Base-by-base conservation (phyloP, 2,113 vertebrate genomes). In the Anolis sagrei region DNA sequence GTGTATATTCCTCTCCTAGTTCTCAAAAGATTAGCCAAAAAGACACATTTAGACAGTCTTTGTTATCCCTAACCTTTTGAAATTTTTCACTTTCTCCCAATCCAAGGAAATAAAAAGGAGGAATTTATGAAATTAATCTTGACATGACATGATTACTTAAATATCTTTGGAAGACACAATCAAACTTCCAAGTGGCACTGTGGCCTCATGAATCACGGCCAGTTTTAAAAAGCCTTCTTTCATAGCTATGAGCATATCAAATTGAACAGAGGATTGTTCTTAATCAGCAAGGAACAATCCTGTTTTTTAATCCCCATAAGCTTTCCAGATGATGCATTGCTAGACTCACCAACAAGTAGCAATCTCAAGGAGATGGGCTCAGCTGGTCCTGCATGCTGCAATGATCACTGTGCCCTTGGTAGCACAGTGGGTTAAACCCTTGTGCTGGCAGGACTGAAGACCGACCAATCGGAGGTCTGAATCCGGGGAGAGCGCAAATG, bases 161-260 rank as follows among this genome's bases (percentile, higher is more conserved):
- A 62, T 39, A 79, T 49, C 44, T 86, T 77, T 83, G 85, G 1
- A 7, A 91, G 83, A 84, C 66, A 92, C 82, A 87, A 84, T 77
- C 70, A 85, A 84, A 54, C 90, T 90, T 76, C 64, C 78, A 82
- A 84, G 84, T 93, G 83, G 61, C 16, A 21, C 64, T 10, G 64
- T 86, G 72, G 73, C 88, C 86, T 83, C 83, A 75, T 66, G 85
- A 80, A 91, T 58, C 87, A 89, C 39, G 89, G 89, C 93, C 92
- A 92, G 80, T 90, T 95, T 94, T 90, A 93, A 6, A 91, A 92
- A 90, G 80, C 90, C 90, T 79, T 90, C 89, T 84, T 32, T 61
- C 2, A 0, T n/a, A 87, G 88, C 87, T 91, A 84, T 68, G 62
- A 92, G 88, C 34, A 76, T 32, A 61, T 83, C n/a, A 61, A 93